A percentile compares a stretch with the other conserved stretches of the same genome.
These are phyloP conservation scores for Cladorhizidae sp. DNA, from an alignment of 37 sponge, comb jelly and placozoan genomes.

Conservation along the genomic window DNA sequence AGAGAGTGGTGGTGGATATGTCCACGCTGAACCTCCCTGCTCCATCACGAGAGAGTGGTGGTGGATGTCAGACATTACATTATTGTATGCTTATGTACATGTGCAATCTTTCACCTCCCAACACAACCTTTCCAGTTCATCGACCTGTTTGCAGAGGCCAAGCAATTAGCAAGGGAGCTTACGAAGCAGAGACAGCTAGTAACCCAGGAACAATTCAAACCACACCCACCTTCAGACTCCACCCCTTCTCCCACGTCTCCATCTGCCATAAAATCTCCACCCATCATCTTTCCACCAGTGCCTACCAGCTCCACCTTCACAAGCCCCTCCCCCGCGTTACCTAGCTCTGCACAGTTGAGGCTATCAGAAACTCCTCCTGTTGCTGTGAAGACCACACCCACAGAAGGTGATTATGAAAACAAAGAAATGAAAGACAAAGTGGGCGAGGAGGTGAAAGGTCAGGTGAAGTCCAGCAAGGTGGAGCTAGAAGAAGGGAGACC, in stretches of 20 bases:
- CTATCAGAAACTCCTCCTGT: background rate
- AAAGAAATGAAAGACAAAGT: background rate
- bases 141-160: conserved; percentile 83
- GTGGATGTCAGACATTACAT: no score
- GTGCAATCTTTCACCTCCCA: no score
- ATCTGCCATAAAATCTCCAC: conserved; percentile 10
- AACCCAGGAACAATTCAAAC: conserved; percentile 34
- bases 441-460: background rate
- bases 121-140: conserved; percentile 52
- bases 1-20: no score
- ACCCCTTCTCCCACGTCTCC: conserved; percentile 29
- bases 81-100: no score
- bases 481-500: background rate
- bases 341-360: background rate
- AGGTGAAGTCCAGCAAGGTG: background rate
- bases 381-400: background rate
- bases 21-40: no score
- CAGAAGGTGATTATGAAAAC: background rate
- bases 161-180: conserved; percentile 40
- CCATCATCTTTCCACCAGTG: conserved; percentile 13
- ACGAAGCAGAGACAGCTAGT: conserved; percentile 50
- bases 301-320: background rate
- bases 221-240: background rate
- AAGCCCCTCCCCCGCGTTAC: background rate
- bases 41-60: no score